phyloP scores from a whole-genome alignment of 1,140 invertebrate species.

The Habropoda laboriosa region DNA sequence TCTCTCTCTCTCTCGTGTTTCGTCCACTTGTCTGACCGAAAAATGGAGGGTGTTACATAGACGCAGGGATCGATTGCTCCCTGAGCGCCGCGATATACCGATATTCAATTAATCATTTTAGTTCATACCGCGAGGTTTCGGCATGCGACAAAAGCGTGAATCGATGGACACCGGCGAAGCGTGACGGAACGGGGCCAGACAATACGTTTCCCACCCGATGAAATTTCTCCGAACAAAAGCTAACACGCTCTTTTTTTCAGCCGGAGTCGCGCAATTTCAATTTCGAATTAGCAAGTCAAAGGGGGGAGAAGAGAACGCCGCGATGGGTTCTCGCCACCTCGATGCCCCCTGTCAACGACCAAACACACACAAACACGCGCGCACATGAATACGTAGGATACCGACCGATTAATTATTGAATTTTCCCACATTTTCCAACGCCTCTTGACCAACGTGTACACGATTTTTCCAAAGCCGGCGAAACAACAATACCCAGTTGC shows the following conservation, averaged over 20 bases:
- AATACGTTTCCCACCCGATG: slow-evolving; percentile 66
- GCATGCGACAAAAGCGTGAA: slow-evolving; percentile 66
- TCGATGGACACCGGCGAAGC: slow-evolving; percentile 61
- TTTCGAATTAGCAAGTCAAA: slow-evolving; percentile 64
- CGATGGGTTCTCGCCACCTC: slow-evolving; percentile 13
- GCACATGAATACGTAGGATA: too few species aligned
- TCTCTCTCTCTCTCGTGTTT: not conserved
- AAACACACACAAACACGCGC: slow-evolving; percentile 32
- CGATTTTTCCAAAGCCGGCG: too few species aligned
- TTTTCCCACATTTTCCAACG: not conserved
- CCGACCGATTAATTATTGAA: slow-evolving; percentile 59
- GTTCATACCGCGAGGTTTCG: slow-evolving; percentile 65
- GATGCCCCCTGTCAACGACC: not conserved
- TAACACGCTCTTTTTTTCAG: slow-evolving; percentile 54
- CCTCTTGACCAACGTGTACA: not conserved
- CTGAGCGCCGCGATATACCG: slow-evolving; percentile 57
- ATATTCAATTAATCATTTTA: slow-evolving; percentile 70
- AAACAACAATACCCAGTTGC: not conserved
- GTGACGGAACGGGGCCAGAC: slow-evolving; percentile 61
- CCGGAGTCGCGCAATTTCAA: slow-evolving; percentile 35
- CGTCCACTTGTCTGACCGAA: slow-evolving; percentile 56
- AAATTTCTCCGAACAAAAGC: slow-evolving; percentile 67
- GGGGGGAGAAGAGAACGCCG: not conserved
- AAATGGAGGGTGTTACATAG: slow-evolving; percentile 58
- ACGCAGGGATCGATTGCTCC: slow-evolving; percentile 56